These are phyloP conservation scores for Eumaeus atala DNA, from an alignment of 1,140 invertebrate genomes.

Conservation along the genomic window DNA sequence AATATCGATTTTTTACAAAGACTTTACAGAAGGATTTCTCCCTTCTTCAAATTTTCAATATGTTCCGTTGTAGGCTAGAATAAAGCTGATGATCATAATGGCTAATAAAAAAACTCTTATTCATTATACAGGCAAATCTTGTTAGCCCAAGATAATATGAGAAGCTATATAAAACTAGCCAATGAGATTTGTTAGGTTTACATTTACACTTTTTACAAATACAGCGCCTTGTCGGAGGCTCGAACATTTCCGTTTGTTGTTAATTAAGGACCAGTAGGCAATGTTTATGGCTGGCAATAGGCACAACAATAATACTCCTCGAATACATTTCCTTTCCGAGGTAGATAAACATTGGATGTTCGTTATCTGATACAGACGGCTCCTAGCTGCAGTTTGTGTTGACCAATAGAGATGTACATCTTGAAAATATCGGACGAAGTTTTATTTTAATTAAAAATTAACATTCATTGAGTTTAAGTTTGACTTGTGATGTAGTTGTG, in stretches of 20 bases:
- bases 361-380: constrained; percentile 55
- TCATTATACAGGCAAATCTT: too few relatives aligned
- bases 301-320: constrained; percentile 64
- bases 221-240: constrained; percentile 19
- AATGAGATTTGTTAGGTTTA: too few relatives aligned
- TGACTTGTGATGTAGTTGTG: too few relatives aligned
- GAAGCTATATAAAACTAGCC: too few relatives aligned
- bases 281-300: constrained; percentile 57
- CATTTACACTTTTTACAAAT: constrained; percentile 12
- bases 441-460: constrained; percentile 59
- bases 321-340: constrained; percentile 54
- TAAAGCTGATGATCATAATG: too few relatives aligned
- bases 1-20: too few relatives aligned
- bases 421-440: constrained; percentile 16
- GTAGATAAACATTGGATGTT: constrained; percentile 28
- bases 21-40: too few relatives aligned
- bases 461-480: constrained; percentile 17
- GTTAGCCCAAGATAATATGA: too few relatives aligned
- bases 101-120: too few relatives aligned
- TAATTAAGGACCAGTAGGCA: constrained; percentile 52
- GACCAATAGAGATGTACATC: neutral
- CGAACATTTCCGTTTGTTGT: constrained; percentile 47
- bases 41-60: too few relatives aligned
- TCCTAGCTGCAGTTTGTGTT: constrained; percentile 20
- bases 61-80: too few relatives aligned